phyloP scores from a whole-genome alignment of 2,797 vertebrate species.

The Premnoplex brunnescens region DNA sequence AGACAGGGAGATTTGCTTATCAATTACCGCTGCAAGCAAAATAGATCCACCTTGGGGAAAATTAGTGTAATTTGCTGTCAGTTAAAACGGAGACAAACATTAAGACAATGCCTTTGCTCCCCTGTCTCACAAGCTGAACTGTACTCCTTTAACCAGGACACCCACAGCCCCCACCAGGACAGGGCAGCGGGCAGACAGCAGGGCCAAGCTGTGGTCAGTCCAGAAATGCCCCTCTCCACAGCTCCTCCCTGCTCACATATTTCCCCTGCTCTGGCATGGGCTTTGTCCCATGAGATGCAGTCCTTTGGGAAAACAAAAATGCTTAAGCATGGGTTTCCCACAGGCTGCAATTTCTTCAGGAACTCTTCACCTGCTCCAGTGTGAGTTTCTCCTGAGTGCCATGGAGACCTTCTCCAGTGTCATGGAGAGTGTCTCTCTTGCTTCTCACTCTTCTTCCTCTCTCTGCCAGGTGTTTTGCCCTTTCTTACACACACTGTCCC shows the following conservation, averaged over 20 bases:
- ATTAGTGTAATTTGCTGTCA: neutral
- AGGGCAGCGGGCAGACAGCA: accelerated
- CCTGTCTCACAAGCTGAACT: neutral
- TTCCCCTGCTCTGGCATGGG: neutral
- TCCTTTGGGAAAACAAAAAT: neutral
- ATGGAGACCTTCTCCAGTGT: neutral
- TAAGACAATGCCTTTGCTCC: accelerated
- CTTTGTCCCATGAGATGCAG: neutral
- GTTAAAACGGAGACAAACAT: neutral
- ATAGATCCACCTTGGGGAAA: neutral
- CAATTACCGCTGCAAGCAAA: neutral
- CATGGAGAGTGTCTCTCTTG: neutral
- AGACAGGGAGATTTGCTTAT: neutral
- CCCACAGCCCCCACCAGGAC: neutral
- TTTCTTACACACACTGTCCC: neutral
- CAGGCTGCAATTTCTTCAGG: neutral
- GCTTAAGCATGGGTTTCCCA: neutral
- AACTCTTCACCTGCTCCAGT: neutral
- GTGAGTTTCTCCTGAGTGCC: neutral
- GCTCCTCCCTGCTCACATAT: neutral
- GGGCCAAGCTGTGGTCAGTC: accelerated
- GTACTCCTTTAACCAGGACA: neutral
- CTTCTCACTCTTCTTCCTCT: neutral
- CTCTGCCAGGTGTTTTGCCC: neutral
- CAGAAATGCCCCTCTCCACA: neutral